Evolutionary conservation across 2,113 vertebrate genomes (phyloP).

Genomic region (Scomber japonicus): DNA sequence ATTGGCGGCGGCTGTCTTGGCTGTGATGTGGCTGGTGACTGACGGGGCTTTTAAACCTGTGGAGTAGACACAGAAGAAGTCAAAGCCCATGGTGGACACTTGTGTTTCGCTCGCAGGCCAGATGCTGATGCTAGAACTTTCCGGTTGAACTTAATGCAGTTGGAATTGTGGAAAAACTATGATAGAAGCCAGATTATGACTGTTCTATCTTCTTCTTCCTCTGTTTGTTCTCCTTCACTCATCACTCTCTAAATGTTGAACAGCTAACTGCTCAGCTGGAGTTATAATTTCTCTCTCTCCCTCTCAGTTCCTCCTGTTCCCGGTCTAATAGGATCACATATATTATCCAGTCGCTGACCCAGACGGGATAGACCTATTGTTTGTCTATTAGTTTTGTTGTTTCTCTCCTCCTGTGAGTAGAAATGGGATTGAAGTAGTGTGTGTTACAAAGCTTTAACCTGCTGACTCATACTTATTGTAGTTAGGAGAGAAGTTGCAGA

Average conservation of each 20-base stretch:
- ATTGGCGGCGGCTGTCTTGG: background rate
- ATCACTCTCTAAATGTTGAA: too few species aligned
- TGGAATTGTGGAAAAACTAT: background rate
- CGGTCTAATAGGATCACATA: background rate
- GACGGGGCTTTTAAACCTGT: slow-evolving; percentile 65
- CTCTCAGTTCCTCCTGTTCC: background rate
- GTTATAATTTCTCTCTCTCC: background rate
- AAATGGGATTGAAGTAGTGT: too few species aligned
- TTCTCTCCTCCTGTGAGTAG: too few species aligned
- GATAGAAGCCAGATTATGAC: too few species aligned
- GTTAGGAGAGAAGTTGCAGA: background rate
- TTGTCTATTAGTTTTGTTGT: too few species aligned
- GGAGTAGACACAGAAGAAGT: slow-evolving; percentile 16
- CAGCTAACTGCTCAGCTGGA: too few species aligned
- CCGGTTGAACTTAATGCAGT: background rate
- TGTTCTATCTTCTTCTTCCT: background rate
- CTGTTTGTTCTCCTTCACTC: too few species aligned
- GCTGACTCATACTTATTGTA: background rate
- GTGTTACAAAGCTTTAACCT: background rate
- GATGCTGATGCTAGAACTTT: too few species aligned
- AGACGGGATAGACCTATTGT: background rate
- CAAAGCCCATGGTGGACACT: background rate
- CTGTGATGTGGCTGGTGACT: slow-evolving; percentile 24
- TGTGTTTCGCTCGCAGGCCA: too few species aligned
- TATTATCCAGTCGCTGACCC: background rate